A percentile compares a stretch with the other conserved stretches of the same genome.
Conservation (phyloP, 2,888 invertebrate species). For the Cerceris rybyensis region DNA sequence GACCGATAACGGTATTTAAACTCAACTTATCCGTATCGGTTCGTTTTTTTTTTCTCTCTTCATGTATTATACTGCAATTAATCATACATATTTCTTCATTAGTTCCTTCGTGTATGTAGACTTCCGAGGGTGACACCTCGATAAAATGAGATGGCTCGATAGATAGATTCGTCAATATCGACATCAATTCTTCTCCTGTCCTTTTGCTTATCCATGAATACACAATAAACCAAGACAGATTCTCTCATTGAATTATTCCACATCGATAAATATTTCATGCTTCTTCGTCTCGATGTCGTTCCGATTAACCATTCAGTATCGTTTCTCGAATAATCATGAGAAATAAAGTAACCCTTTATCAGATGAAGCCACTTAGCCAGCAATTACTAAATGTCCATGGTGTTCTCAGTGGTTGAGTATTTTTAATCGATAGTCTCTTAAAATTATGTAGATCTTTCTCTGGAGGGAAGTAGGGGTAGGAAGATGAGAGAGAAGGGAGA, state of each 20-base stretch:
- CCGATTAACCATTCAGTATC: conserved; percentile 31
- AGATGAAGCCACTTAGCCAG: not conserved
- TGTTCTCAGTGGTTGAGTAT: not conserved
- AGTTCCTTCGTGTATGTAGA: no score
- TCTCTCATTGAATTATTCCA: conserved; percentile 22
- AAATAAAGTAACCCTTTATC: conserved; percentile 16
- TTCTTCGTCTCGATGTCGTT: conserved; percentile 20
- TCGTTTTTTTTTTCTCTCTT: conserved; percentile 16
- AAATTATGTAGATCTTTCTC: no score
- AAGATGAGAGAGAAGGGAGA: no score
- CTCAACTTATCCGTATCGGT: conserved; percentile 55
- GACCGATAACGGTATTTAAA: conserved; percentile 72
- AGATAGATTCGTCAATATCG: conserved; percentile 22
- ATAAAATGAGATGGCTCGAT: not conserved
- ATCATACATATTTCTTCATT: not conserved
- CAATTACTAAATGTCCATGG: not conserved
- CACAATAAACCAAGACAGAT: conserved; percentile 22
- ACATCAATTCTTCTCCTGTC: not conserved
- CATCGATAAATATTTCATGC: conserved; percentile 39
- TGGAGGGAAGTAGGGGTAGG: no score
- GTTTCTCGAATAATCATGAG: not conserved
- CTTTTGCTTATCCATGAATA: conserved; percentile 2
- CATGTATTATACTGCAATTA: conserved; percentile 38
- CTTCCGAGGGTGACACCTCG: no score
- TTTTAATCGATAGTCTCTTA: not conserved